Evolutionary conservation across 1,140 invertebrate species (phyloP), one percentile per base, ranked within the genome.

Genomic region (Doryteuthis pealeii): DNA sequence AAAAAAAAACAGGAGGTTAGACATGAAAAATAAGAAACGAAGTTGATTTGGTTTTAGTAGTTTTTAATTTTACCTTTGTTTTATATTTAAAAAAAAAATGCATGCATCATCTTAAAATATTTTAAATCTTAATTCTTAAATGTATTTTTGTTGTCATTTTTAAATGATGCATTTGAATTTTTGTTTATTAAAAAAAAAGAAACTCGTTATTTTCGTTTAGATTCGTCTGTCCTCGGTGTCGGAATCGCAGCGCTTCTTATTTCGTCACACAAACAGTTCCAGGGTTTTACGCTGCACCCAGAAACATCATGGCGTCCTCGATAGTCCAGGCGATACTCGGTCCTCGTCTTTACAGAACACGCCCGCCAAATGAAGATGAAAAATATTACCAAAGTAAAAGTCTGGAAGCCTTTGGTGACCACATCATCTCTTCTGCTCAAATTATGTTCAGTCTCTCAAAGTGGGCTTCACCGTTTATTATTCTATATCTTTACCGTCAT

Each of bases 391-490:
- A 68, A 2, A 18, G 22, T 8, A 68, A 68, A 32, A 10, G 12
- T 22, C 18, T 68, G 31, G 66, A 68, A 31, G 32, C 30, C 31
- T 8, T 33, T 31, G 66, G 66, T 8, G 32, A 68, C 28, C n/a
- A 68, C 12, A 68, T 68, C 18, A 31, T 68, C 18, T 68, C 66
- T 12, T 68, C 32, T 68, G 30, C 66, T 33, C 66, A 33, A 22
- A 28, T 33, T 5, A 8, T 68, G 30, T 33, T 68, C 18, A 32
- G 30, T 33, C 31, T 68, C 22, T 32, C 66, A 12, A 68, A 68
- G 6, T 68, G 66, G 66, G 32, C 66, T 22, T 68, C 66, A 32
- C 66, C 66, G n/a, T 32, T 68, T 68, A 68, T 68, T 1, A 31
- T 68, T 12, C 10, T 68, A 8, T 68, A 32, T 22, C 31, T 68